phyloP scores from a whole-genome alignment of 2,797 vertebrate species.

The Argentina silus region DNA sequence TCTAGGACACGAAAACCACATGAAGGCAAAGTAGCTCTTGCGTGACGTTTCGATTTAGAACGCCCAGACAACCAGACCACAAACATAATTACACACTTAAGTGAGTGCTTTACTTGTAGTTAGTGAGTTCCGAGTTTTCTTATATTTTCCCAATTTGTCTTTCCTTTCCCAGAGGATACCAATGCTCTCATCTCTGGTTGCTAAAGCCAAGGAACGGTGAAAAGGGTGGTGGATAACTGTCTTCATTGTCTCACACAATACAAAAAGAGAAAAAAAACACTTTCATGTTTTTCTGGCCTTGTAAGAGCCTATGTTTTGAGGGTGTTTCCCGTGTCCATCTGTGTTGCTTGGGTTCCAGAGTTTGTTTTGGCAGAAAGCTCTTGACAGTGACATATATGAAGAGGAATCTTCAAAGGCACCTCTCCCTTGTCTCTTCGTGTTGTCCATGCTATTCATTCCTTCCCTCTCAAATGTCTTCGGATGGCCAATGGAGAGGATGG shows the following conservation, averaged over 20 bases:
- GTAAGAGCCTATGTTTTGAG: constrained; percentile 15
- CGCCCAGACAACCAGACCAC: constrained; percentile 35
- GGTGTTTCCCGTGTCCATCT: constrained; percentile 42
- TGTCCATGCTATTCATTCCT: constrained; percentile 52
- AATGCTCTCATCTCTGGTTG: constrained; percentile 1
- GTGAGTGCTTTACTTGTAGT: constrained; percentile 18
- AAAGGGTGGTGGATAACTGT: constrained; percentile 41
- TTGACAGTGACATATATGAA: constrained; percentile 55
- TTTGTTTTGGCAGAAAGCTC: constrained; percentile 37
- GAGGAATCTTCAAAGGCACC: constrained; percentile 57
- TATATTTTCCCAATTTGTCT: constrained; percentile 12
- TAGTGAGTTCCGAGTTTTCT: constrained; percentile 28
- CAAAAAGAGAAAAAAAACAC: constrained; percentile 46
- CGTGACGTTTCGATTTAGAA: constrained; percentile 21
- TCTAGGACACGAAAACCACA: constrained; percentile 58
- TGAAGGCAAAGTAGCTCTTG: constrained; percentile 37
- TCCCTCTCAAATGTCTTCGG: constrained; percentile 52
- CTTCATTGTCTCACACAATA: constrained; percentile 6
- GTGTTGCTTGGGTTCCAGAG: constrained; percentile 42
- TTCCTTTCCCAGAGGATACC: constrained; percentile 13
- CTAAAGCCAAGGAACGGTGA: constrained; percentile 14
- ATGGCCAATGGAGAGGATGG: constrained; percentile 47
- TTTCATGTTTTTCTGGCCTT: constrained; percentile 38
- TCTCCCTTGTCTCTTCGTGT: constrained; percentile 30
- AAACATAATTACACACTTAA: constrained; percentile 21